Conservation (phyloP, 2,113 vertebrate species). For the Marmota flaviventris region DNA sequence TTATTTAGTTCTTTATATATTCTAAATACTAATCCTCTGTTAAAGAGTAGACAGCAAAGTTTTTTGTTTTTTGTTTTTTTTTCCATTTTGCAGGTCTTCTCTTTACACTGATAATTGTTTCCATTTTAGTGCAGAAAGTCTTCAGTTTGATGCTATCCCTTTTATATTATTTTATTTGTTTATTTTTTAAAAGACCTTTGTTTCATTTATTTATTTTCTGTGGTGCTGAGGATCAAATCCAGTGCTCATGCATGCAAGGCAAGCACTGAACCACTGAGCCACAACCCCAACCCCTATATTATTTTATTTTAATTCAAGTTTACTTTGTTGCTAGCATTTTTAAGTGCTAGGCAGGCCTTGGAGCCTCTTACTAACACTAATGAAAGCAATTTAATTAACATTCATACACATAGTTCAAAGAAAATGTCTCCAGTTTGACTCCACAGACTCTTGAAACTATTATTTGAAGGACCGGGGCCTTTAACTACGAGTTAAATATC, state of each 20-base stretch:
- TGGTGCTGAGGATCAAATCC: too few relatives aligned
- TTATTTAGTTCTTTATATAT: not conserved
- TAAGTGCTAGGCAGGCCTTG: not conserved
- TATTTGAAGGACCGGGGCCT: not conserved
- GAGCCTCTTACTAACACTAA: not conserved
- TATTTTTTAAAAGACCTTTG: too few relatives aligned
- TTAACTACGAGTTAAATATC: constrained; percentile 33
- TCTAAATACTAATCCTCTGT: not conserved
- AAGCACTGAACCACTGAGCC: too few relatives aligned
- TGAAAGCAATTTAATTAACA: constrained; percentile 51
- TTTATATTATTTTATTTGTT: not conserved
- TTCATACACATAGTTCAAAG: not conserved
- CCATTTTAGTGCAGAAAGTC: not conserved
- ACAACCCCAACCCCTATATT: too few relatives aligned
- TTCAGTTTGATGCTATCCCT: not conserved
- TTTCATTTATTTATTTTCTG: too few relatives aligned
- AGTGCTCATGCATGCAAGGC: too few relatives aligned
- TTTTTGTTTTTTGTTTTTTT: not conserved
- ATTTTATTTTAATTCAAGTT: not conserved
- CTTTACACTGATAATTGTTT: not conserved
- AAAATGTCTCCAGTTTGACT: not conserved
- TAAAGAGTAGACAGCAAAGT: not conserved
- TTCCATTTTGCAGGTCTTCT: not conserved
- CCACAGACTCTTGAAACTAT: not conserved
- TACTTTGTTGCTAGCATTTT: constrained; percentile 27